Base-by-base conservation (phyloP, 2,113 vertebrate genomes). In the Cricetomys ansorgei region DNA sequence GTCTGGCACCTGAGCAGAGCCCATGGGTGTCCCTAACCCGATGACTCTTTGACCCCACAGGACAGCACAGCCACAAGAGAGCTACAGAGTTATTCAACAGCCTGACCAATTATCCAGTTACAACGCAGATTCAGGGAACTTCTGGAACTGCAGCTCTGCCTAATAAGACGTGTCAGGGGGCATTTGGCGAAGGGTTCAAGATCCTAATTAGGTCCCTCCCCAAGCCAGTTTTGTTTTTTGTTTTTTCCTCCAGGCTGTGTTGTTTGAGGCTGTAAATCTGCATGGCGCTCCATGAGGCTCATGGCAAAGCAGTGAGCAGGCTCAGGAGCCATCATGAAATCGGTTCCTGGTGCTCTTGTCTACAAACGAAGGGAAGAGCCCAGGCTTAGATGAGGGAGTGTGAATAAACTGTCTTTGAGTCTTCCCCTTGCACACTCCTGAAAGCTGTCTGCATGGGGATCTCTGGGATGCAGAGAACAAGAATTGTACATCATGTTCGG, bases 131-230 rank as follows among this genome's bases (percentile, higher is more conserved):
- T 89, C 50, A 16, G 53, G 87, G 37, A 95, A 93, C 50, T 80
- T 84, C 75, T 89, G 50, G 80, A 94, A 95, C 83, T 65, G 5
- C 9, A 80, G 31, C n/a, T 92, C 31, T 88, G 80, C 59, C 75
- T 75, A 73, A 76, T 29, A 85, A 72, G 55, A 85, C 57, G 34
- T 77, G 37, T 73, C 62, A 88, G 13, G 3, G 72, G 7, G 40
- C 21, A 95, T 55, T 70, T 45, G 50, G 29, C 57, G 25, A 23
- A 15, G 43, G 27, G 57, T 84, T 55, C 62, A 5, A 91, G 69
- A 94, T 75, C 59, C 83, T 96, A 91, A 92, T 59, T 3, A 81
- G 65, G 13, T 83, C 25, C 62, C 85, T 72, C 72, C 69, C 10
- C 31, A 73, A 90, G 89, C 50, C 2, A 2, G 19, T 31, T 89